These are phyloP conservation scores for Hydropotes inermis DNA, from an alignment of 2,113 vertebrate species.

Conservation along the genomic window DNA sequence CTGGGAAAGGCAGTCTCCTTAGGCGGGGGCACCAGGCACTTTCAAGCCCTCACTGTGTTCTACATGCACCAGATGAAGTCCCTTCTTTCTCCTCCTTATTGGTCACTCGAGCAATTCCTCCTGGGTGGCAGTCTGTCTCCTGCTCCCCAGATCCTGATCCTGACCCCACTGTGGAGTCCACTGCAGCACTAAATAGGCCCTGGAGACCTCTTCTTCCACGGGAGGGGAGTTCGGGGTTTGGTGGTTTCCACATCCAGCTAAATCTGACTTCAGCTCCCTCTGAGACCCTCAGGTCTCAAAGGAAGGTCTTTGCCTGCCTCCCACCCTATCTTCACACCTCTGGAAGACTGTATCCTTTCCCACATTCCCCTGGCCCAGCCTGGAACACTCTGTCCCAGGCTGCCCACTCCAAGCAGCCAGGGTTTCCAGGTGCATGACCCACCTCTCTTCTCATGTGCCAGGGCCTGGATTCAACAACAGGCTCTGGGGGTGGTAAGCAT, in stretches of 20 bases:
- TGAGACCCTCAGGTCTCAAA: neutral
- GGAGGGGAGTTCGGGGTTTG: neutral
- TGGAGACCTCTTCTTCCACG: neutral
- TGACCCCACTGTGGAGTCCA: neutral
- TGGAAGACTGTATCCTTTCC: neutral
- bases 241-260: neutral
- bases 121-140: neutral
- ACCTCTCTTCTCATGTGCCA: neutral
- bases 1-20: neutral
- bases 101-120: fast-evolving
- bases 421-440: neutral
- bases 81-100: neutral
- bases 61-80: neutral
- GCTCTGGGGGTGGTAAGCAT: neutral
- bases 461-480: neutral
- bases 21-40: neutral
- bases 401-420: neutral
- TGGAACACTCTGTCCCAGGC: neutral
- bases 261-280: neutral
- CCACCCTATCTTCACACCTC: neutral
- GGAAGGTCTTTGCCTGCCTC: neutral
- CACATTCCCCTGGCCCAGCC: neutral
- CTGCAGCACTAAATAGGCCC: neutral
- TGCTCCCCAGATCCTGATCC: neutral
- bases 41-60: neutral